Percentiles rank a stretch among this genome's conserved stretches.
phyloP scores from a whole-genome alignment of 2,113 vertebrate genomes.

The Brienomyrus brachyistius region DNA sequence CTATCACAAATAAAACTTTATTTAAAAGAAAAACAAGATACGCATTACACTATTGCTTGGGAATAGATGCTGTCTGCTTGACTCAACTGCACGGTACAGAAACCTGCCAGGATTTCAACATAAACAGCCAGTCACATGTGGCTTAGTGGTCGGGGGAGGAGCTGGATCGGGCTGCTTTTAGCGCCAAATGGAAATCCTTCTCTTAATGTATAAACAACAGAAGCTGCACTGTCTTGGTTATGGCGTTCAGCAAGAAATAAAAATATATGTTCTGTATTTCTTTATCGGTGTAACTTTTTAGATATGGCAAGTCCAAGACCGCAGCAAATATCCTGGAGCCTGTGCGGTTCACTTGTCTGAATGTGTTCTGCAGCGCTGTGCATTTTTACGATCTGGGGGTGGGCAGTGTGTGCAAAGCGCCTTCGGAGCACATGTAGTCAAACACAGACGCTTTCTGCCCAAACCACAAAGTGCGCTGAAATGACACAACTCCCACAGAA shows the following conservation, averaged over 20 bases:
- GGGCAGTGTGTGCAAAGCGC: conserved; percentile 42
- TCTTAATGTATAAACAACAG: conserved; percentile 59
- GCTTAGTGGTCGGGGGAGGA: not conserved
- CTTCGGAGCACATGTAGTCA: conserved; percentile 19
- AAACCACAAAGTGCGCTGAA: not conserved
- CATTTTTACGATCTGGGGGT: conserved; percentile 60
- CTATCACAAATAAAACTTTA: not conserved
- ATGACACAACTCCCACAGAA: conserved; percentile 29
- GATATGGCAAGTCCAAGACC: conserved; percentile 55
- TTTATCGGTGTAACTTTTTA: conserved; percentile 51
- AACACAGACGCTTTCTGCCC: conserved; percentile 44
- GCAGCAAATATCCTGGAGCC: conserved; percentile 63
- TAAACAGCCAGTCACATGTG: not conserved
- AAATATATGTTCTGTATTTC: conserved; percentile 51
- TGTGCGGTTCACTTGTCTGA: conserved; percentile 49
- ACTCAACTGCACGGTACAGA: not conserved
- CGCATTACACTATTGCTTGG: not conserved
- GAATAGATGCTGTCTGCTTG: not conserved
- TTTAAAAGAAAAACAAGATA: not conserved
- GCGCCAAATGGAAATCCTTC: conserved; percentile 40
- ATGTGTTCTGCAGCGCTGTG: conserved; percentile 60
- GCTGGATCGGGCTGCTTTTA: conserved; percentile 42
- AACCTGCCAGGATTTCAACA: conserved; percentile 5
- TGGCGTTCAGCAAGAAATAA: conserved; percentile 50
- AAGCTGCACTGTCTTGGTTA: conserved; percentile 49